phyloP scores from a whole-genome alignment of 2,113 vertebrate genomes.

The Ellobius talpinus region DNA sequence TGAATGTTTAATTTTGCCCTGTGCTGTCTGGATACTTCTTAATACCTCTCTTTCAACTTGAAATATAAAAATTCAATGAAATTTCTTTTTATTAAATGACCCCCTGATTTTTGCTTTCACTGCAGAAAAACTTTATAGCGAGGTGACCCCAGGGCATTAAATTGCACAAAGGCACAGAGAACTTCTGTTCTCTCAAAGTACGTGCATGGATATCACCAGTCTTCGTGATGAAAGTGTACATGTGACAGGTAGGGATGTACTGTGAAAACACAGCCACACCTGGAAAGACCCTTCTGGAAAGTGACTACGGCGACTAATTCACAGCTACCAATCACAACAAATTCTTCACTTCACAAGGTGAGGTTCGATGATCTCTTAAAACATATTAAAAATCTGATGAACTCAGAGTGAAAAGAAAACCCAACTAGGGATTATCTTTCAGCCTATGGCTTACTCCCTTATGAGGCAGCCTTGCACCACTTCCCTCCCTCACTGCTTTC shows the following conservation, averaged over 20 bases:
- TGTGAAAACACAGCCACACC: background rate
- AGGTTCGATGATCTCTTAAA: slow-evolving; percentile 22
- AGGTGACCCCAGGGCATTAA: slow-evolving; percentile 21
- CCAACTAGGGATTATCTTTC: background rate
- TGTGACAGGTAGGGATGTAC: background rate
- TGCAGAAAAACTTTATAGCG: background rate
- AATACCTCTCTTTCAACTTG: background rate
- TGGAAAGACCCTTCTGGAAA: slow-evolving; percentile 1
- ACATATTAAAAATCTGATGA: background rate
- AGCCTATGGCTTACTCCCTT: background rate
- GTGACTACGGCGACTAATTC: slow-evolving; percentile 2
- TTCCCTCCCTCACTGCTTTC: background rate
- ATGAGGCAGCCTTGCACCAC: background rate
- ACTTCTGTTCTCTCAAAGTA: background rate
- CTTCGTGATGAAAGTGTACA: slow-evolving; percentile 17
- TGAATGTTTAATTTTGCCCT: background rate
- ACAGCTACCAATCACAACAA: background rate
- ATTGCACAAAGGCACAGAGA: slow-evolving; percentile 4
- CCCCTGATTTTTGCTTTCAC: slow-evolving; percentile 22
- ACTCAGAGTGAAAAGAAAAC: slow-evolving; percentile 9
- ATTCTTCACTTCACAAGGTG: slow-evolving; percentile 26
- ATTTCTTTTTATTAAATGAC: slow-evolving; percentile 42
- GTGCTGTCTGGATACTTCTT: background rate
- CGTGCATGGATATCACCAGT: background rate
- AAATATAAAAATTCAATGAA: slow-evolving; percentile 41